Conservation (phyloP, 2,797 vertebrate genomes). For the Sparidentex hasta region DNA sequence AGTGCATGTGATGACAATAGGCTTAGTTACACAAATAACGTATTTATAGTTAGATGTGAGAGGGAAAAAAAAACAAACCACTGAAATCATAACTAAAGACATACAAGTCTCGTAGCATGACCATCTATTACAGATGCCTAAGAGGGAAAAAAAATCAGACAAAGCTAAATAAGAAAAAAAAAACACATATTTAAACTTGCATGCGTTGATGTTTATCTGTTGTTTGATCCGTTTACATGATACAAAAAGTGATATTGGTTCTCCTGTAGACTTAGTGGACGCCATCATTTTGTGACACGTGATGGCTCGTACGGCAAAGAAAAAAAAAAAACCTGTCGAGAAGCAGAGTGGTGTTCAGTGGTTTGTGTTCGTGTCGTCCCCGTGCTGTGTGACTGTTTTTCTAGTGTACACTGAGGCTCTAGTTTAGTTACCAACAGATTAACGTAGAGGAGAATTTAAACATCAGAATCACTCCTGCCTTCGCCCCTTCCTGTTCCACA, state of each 20-base stretch:
- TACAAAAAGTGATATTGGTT: conserved; percentile 91
- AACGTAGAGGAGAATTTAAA: conserved; percentile 71
- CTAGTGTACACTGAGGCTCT: conserved; percentile 89
- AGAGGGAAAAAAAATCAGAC: conserved; percentile 64
- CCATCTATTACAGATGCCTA: conserved; percentile 84
- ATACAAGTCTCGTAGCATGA: conserved; percentile 93
- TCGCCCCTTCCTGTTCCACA: conserved; percentile 53
- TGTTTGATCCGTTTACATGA: conserved; percentile 91
- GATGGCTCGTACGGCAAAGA: conserved; percentile 88
- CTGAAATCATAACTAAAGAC: conserved; percentile 87
- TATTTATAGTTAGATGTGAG: conserved; percentile 87
- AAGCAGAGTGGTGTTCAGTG: conserved; percentile 94
- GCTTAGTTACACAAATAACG: conserved; percentile 91
- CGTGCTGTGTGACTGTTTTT: conserved; percentile 93
- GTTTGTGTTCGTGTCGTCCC: conserved; percentile 91
- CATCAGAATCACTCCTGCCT: conserved; percentile 65
- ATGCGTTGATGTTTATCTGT: conserved; percentile 96
- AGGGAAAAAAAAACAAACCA: conserved; percentile 84
- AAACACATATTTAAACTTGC: conserved; percentile 90
- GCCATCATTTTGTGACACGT: conserved; percentile 90
- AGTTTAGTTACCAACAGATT: conserved; percentile 87
- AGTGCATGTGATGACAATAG: conserved; percentile 89
- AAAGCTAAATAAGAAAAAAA: conserved; percentile 60
- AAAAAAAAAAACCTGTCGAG: conserved; percentile 58
- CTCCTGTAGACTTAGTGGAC: conserved; percentile 91